Base-by-base conservation (phyloP, 2,888 invertebrate genomes). In the Euplagia quadripunctaria region DNA sequence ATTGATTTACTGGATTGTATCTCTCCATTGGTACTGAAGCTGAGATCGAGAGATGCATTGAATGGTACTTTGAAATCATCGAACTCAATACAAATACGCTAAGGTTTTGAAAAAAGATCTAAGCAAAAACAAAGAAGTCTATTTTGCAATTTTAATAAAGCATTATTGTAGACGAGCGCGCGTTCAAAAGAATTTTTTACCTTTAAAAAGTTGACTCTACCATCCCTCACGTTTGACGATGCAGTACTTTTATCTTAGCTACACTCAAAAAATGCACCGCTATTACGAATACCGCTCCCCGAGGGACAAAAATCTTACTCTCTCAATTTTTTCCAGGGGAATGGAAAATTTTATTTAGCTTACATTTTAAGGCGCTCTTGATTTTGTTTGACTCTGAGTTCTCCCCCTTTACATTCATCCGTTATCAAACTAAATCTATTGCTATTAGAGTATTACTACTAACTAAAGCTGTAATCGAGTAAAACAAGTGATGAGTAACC, bases 251-350 rank as follows among this genome's bases (percentile, higher is more conserved):
- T 87, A 88, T 87, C 87, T 88, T 85, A 63, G 67, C 74, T 79
- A 82, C 84, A 85, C 83, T 84, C 81, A 85, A 89, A 92, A 91
- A 91, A 88, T 83, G 84, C 84, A 84, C 78, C 77, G 77, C 87
- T 81, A 88, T 91, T 89, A 89, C 85, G 78, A 72, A 78, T 65
- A 72, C 64, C 72, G 75, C 76, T 83, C 79, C 81, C 85, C 64
- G 64, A 68, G 80, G 83, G 66, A 20, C 61, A 76, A 86, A 61
- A 86, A 86, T 87, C 78, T 81, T 80, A 74, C 80, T 77, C 82
- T 79, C 71, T 74, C 74, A 72, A 71, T 84, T 83, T 87, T 87
- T 87, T 82, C 74, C 79, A 80, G 78, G 70, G 80, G 81, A 85
- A 80, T 81, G 79, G 75, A 82, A 85, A 83, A 86, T 85, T 84